A percentile compares a stretch with the other conserved stretches of the same genome.
Evolutionary conservation across 1,140 invertebrate genomes (phyloP).

Genomic region (Pseudomyrmex sp.): DNA sequence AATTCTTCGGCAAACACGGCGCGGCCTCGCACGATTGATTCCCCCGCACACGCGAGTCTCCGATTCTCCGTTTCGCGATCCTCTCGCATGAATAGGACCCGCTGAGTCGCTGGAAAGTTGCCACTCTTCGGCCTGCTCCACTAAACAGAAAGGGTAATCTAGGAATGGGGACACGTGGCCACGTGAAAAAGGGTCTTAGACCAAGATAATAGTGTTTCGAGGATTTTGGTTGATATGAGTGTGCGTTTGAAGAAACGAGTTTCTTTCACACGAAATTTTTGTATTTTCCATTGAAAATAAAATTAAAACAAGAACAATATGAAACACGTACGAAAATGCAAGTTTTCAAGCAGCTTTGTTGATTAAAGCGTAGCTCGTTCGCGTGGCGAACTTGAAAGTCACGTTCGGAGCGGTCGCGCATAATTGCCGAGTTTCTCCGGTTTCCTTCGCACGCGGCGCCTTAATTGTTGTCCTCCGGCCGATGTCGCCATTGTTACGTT

Average conservation of each 20-base stretch:
- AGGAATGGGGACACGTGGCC: conserved; percentile 24
- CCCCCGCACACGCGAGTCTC: conserved; percentile 33
- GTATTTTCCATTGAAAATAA: too few relatives aligned
- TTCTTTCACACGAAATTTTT: too few relatives aligned
- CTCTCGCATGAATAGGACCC: conserved; percentile 40
- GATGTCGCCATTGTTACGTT: conserved; percentile 59
- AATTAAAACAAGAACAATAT: too few relatives aligned
- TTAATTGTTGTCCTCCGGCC: conserved; percentile 53
- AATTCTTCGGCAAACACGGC: conserved; percentile 53
- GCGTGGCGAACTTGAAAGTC: conserved; percentile 48
- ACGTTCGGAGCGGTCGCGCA: conserved; percentile 49
- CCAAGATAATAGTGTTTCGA: background rate
- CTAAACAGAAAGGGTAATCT: conserved; percentile 4
- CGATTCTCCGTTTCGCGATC: conserved; percentile 14
- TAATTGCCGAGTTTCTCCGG: conserved; percentile 63
- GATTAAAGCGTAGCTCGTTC: conserved; percentile 22
- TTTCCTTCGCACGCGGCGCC: conserved; percentile 58
- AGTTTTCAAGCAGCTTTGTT: conserved; percentile 26
- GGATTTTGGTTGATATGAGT: too few relatives aligned
- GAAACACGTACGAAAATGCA: background rate
- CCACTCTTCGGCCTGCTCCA: conserved; percentile 35
- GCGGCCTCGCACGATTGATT: conserved; percentile 54
- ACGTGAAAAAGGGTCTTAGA: background rate
- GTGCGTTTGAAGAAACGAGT: background rate
- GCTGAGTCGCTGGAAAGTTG: conserved; percentile 51